Evolutionary conservation across 2,888 invertebrate genomes (phyloP), one percentile per base, ranked within the genome.

Genomic region (Leptinotarsa rubiginosa): DNA sequence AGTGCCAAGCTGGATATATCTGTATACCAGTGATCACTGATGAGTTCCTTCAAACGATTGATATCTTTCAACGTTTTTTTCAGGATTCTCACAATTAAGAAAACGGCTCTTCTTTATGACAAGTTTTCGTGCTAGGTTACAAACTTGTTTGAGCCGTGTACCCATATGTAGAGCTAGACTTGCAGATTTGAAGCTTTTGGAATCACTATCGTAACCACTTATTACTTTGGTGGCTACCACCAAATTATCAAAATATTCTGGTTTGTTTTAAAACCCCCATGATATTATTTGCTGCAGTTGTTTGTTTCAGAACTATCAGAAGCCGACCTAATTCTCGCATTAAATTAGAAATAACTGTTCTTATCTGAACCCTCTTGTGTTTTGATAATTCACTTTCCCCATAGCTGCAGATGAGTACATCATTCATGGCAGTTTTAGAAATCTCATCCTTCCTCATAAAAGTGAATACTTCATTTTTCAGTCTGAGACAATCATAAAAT

Each of bases 191-290:
- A 59, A 72, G n/a, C 47, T 68, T 68, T 59, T 72, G 3, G 7
- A 50, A n/a, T 67, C 68, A 15, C 13, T 47, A 41, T 68, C 41
- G 52, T 56, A 72, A 25, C 72, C 72, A n/a, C 47, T 16, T n/a
- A 68, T 72, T 13, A 72, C 22, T 72, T 72, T 72, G 15, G 68
- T 62, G 15, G 67, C 49, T 7, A 50, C 62, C 16, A 72, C 62
- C 13, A 72, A 25, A 15, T 20, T 13, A 16, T 68, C 50, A 18
- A 25, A 72, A 47, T 15, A 41, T 72, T 72, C 62, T 25, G 72
- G 68, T 68, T 72, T 72, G 68, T 68, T 72, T 72, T n/a, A 72
- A 18, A n/a, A 54, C 31, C 5, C 64, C 64, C 22, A 72, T 62
- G 12, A 72, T 31, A 25, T 52, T 31, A 15, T 47, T 15, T 22